These are phyloP conservation scores for Whitmania pigra DNA, from an alignment of 1,140 invertebrate genomes.

Conservation along the genomic window DNA sequence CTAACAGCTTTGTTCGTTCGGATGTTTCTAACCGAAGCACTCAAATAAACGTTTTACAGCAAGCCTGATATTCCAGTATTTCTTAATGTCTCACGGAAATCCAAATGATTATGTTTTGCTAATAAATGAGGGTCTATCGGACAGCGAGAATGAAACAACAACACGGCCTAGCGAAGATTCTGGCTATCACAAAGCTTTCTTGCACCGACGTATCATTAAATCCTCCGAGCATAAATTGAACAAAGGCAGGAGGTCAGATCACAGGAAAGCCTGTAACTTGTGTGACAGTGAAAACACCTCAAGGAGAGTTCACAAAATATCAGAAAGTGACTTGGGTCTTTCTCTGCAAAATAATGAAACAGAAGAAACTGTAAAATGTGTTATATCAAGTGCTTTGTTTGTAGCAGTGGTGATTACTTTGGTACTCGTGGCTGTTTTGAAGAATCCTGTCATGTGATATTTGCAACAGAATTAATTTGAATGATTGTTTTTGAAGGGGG, in stretches of 20 bases:
- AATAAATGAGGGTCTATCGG: not conserved
- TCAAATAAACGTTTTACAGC: too few relatives aligned
- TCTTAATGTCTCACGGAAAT: too few relatives aligned
- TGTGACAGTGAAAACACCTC: not conserved
- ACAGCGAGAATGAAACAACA: not conserved
- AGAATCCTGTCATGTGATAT: conserved; percentile 18
- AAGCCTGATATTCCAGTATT: too few relatives aligned
- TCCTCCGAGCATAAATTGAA: not conserved
- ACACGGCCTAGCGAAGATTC: not conserved
- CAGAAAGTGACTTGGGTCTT: conserved; percentile 9
- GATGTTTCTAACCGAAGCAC: too few relatives aligned
- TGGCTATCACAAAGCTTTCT: not conserved
- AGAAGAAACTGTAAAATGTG: conserved; percentile 16
- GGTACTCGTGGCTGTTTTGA: conserved; percentile 13
- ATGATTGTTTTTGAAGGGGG: too few relatives aligned
- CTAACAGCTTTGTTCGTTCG: too few relatives aligned
- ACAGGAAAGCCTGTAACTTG: not conserved
- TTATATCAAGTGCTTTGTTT: conserved; percentile 16
- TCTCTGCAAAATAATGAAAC: not conserved
- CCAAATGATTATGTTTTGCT: too few relatives aligned
- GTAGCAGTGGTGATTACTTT: conserved; percentile 1
- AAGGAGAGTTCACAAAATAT: conserved; percentile 3
- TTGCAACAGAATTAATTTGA: not conserved
- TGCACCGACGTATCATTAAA: not conserved
- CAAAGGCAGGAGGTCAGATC: conserved; percentile 5